Conservation (phyloP, 2,797 vertebrate genomes). For the Hypotaenidia philippensis region DNA sequence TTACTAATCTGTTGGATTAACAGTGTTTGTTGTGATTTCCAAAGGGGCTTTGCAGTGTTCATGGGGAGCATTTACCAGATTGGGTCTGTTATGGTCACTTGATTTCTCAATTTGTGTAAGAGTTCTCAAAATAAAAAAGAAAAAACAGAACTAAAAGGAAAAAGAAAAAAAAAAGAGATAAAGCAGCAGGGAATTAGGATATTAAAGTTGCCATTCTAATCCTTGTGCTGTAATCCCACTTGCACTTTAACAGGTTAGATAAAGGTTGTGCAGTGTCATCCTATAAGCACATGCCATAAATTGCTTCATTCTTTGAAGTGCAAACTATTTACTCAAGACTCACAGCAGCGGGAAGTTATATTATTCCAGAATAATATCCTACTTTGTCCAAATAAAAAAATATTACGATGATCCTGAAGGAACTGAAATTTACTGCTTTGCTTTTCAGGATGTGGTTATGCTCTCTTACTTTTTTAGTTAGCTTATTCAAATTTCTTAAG, state of each 20-base stretch:
- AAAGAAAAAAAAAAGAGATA: background rate
- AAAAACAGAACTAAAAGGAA: background rate
- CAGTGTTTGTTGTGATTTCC: background rate
- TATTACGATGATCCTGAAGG: background rate
- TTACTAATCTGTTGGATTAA: background rate
- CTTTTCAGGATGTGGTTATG: background rate
- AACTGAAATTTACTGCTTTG: background rate
- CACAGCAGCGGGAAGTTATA: background rate
- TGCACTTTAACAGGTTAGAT: background rate
- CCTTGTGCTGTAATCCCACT: background rate
- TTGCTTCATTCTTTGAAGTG: background rate
- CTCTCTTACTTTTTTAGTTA: background rate
- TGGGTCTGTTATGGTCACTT: background rate
- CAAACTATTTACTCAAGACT: background rate
- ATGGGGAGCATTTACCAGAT: background rate
- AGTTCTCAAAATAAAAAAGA: background rate
- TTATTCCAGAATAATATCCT: background rate
- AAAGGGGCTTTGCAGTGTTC: background rate
- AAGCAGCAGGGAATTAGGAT: background rate
- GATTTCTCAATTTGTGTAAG: background rate
- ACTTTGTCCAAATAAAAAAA: background rate
- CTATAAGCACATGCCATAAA: background rate
- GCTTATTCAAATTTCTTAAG: background rate
- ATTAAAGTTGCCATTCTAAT: slow-evolving; percentile 22
- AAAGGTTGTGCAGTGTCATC: background rate